Percentiles rank a stretch among this genome's conserved stretches.
Evolutionary conservation across 2,797 vertebrate genomes (phyloP).

Genomic region (Lagorchestes hirsutus): DNA sequence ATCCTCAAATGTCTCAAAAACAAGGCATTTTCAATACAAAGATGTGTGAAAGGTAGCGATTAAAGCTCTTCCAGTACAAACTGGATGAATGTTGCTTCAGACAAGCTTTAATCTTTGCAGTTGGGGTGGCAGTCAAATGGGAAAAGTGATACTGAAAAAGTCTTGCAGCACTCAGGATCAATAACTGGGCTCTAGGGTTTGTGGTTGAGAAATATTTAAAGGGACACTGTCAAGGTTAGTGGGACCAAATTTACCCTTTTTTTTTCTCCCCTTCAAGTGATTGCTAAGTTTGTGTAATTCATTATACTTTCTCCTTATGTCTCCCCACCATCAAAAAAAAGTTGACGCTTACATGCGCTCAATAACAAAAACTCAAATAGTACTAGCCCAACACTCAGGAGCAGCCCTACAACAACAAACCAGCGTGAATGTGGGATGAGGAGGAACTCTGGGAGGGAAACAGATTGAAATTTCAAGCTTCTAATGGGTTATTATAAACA

Average conservation of each 20-base stretch:
- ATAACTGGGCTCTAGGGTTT: constrained; percentile 63
- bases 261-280: constrained; percentile 74
- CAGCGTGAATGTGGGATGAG: constrained; percentile 78
- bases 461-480: constrained; percentile 76
- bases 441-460: constrained; percentile 72
- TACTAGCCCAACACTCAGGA: constrained; percentile 79
- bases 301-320: constrained; percentile 66
- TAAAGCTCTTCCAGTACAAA: constrained; percentile 69
- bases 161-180: constrained; percentile 59
- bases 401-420: constrained; percentile 79
- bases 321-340: constrained; percentile 69
- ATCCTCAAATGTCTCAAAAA: constrained; percentile 45
- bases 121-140: constrained; percentile 58
- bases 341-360: constrained; percentile 73
- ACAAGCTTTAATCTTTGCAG: constrained; percentile 73
- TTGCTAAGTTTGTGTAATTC: constrained; percentile 71
- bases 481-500: constrained; percentile 80
- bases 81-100: constrained; percentile 57
- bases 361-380: constrained; percentile 78
- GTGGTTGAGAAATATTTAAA: constrained; percentile 78
- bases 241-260: constrained; percentile 77
- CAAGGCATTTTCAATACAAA: constrained; percentile 33
- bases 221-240: constrained; percentile 80
- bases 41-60: constrained; percentile 60
- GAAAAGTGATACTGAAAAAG: constrained; percentile 52